phyloP scores from a whole-genome alignment of 2,888 invertebrate species.

The Dioctria rufipes region DNA sequence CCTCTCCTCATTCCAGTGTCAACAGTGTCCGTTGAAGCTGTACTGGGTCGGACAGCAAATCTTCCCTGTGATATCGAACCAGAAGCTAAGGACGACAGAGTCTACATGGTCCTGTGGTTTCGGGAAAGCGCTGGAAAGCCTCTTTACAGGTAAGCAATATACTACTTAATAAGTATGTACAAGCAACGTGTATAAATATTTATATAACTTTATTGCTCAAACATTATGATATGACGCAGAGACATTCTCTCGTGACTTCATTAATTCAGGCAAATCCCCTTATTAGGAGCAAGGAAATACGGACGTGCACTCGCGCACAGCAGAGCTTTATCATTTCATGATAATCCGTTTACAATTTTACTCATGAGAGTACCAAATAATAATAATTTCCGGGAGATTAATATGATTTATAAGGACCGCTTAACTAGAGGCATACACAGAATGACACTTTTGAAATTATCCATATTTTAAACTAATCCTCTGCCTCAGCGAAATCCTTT shows the following conservation, averaged over 20 bases:
- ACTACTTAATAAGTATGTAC: neutral
- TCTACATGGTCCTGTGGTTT: conserved; percentile 95
- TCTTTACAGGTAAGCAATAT: conserved; percentile 83
- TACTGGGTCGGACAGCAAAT: conserved; percentile 86
- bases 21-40: conserved; percentile 84
- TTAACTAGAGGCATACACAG: conserved; percentile 49
- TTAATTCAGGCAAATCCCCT: conserved; percentile 48
- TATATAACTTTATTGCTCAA: conserved; percentile 13
- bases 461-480: conserved; percentile 55
- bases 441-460: conserved; percentile 57
- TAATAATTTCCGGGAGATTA: conserved; percentile 57
- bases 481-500: neutral
- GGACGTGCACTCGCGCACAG: conserved; percentile 4
- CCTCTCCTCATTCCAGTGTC: conserved; percentile 73
- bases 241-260: conserved; percentile 31
- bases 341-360: conserved; percentile 57
- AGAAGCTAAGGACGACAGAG: conserved; percentile 85
- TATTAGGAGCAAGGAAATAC: conserved; percentile 35
- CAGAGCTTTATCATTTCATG: conserved; percentile 37
- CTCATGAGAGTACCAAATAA: conserved; percentile 57
- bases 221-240: neutral
- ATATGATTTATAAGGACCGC: conserved; percentile 56
- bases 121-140: conserved; percentile 89
- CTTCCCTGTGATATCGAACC: conserved; percentile 93
- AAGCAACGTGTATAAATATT: conserved; percentile 18